Conservation (phyloP, 2,113 vertebrate genomes). For the Crocuta crocuta region DNA sequence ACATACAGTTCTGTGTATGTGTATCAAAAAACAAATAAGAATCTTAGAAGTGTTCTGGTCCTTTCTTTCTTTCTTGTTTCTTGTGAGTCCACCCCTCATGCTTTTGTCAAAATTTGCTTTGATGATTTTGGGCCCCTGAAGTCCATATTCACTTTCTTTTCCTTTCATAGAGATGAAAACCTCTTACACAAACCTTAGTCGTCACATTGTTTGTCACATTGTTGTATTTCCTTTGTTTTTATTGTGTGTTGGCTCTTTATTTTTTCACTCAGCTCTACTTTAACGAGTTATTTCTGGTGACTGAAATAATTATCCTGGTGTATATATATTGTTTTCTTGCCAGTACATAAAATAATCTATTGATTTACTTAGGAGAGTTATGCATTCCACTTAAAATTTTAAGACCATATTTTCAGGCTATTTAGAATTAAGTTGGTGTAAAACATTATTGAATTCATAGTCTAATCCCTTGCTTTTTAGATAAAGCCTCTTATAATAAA, state of each 20-base stretch:
- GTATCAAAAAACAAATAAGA: neutral
- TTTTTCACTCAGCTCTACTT: slow-evolving; percentile 7
- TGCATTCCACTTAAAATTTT: slow-evolving; percentile 23
- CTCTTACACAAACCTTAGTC: neutral
- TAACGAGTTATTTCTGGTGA: slow-evolving; percentile 8
- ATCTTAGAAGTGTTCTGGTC: slow-evolving; percentile 9
- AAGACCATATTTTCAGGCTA: neutral
- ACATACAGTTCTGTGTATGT: neutral
- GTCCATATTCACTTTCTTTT: neutral
- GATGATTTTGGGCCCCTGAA: neutral
- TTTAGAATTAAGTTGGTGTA: neutral
- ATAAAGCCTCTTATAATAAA: neutral
- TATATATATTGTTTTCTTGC: neutral
- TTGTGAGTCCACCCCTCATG: neutral
- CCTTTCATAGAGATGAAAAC: neutral
- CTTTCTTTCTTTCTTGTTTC: neutral
- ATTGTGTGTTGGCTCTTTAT: neutral
- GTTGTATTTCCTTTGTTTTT: neutral
- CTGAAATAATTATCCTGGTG: neutral
- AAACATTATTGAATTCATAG: neutral
- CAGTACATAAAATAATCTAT: neutral
- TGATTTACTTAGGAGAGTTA: neutral
- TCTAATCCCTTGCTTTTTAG: neutral
- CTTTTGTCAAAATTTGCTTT: neutral
- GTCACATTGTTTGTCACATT: slow-evolving; percentile 13